These are phyloP conservation scores for Kuschelorhynchus macadamiae DNA, from an alignment of 2,888 invertebrate species.

Conservation along the genomic window DNA sequence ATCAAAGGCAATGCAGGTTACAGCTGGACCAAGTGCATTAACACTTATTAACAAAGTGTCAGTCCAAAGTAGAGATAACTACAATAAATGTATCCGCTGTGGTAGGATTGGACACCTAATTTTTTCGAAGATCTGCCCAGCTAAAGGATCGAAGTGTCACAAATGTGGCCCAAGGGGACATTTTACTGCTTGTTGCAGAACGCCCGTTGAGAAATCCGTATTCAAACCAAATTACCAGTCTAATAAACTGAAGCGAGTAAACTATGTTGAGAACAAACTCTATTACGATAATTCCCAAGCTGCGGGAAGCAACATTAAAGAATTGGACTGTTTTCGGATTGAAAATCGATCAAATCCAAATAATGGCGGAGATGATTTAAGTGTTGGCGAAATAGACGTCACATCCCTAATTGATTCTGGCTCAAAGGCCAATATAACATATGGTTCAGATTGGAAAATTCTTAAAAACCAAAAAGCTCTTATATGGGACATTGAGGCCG, in stretches of 20 bases:
- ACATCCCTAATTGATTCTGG: no score
- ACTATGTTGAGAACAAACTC: no score
- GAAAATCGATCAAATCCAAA: no score
- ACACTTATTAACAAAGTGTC: no score
- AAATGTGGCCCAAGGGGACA: conserved; percentile 11
- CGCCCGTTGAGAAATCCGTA: not conserved
- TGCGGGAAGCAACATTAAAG: not conserved
- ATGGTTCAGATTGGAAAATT: no score
- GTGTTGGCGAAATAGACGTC: no score
- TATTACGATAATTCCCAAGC: no score
- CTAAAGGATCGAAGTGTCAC: not conserved
- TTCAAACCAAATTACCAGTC: not conserved
- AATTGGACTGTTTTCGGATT: not conserved
- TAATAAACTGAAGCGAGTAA: not conserved
- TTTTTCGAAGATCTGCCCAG: not conserved
- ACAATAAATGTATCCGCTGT: no score
- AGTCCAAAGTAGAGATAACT: no score
- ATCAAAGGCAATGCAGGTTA: not conserved
- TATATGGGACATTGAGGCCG: not conserved
- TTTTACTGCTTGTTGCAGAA: not conserved
- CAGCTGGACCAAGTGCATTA: not conserved
- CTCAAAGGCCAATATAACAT: no score
- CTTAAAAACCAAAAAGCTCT: not conserved
- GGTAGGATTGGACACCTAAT: not conserved
- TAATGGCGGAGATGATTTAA: no score